Percentiles rank a stretch among this genome's conserved stretches.
phyloP scores from a whole-genome alignment of 2,113 vertebrate genomes.

The Phylloscopus trochiloides region DNA sequence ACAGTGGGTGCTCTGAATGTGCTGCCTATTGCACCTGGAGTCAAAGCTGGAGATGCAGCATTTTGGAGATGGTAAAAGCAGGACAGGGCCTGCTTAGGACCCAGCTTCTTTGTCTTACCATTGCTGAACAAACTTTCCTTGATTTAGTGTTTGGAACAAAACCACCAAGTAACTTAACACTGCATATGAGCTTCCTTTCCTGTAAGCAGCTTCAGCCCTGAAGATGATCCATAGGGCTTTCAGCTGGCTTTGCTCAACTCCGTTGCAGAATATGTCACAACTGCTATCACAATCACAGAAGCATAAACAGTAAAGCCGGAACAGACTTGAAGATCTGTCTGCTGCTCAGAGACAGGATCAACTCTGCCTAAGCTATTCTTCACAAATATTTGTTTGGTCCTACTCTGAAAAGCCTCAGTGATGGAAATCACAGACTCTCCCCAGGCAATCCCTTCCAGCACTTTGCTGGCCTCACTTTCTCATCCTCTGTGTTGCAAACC shows the following conservation, averaged over 20 bases:
- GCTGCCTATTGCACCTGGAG: neutral
- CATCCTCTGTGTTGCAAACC: neutral
- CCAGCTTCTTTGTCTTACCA: neutral
- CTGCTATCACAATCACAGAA: slow-evolving; percentile 21
- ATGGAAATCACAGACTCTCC: slow-evolving; percentile 15
- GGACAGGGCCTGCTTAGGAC: neutral
- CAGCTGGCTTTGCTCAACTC: slow-evolving; percentile 27
- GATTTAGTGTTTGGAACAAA: neutral
- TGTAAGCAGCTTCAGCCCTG: slow-evolving; percentile 23
- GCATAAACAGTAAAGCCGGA: slow-evolving; percentile 18
- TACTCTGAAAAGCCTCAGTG: neutral
- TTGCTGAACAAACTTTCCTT: neutral
- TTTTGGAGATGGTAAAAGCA: neutral
- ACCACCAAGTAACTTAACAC: neutral
- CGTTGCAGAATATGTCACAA: neutral
- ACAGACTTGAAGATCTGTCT: slow-evolving; percentile 18
- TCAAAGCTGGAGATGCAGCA: neutral
- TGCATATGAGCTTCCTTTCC: neutral
- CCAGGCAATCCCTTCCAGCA: neutral
- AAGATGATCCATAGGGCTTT: slow-evolving; percentile 36
- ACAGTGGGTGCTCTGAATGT: neutral
- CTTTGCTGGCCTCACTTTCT: neutral
- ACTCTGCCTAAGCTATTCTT: slow-evolving; percentile 32
- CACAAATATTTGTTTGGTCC: slow-evolving; percentile 55
- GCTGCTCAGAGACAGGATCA: slow-evolving; percentile 35